A percentile compares a stretch with the other conserved stretches of the same genome.
These are phyloP conservation scores for Perizoma flavofasciatum DNA, from an alignment of 2,888 invertebrate genomes.

Conservation along the genomic window DNA sequence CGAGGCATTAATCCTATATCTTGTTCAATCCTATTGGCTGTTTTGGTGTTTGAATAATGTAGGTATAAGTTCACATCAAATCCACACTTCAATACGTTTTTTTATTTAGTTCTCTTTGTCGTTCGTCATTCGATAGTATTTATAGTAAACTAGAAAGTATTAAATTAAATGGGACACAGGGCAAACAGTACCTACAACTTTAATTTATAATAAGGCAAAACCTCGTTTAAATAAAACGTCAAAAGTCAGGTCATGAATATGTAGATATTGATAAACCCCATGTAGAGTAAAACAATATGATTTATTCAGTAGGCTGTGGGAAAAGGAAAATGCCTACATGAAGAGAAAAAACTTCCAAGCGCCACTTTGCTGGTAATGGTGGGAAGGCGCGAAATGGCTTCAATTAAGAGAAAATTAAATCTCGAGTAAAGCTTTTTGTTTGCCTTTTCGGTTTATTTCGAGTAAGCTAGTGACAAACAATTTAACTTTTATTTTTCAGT, in stretches of 20 bases:
- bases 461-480: not conserved
- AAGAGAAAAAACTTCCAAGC: slow-evolving; percentile 29
- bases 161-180: too few species aligned
- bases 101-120: too few species aligned
- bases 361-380: slow-evolving; percentile 25
- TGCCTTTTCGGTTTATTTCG: slow-evolving; percentile 15
- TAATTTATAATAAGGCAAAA: not conserved
- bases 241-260: slow-evolving; percentile 26
- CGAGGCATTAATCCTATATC: too few species aligned
- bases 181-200: not conserved
- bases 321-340: slow-evolving; percentile 20
- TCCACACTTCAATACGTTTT: too few species aligned
- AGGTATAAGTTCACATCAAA: too few species aligned
- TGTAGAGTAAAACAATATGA: slow-evolving; percentile 21
- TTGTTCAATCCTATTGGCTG: too few species aligned
- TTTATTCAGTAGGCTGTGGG: slow-evolving; percentile 19
- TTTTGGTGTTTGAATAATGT: too few species aligned
- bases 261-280: slow-evolving; percentile 18
- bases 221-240: slow-evolving; percentile 7
- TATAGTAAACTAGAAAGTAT: too few species aligned
- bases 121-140: too few species aligned
- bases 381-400: slow-evolving; percentile 24
- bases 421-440: slow-evolving; percentile 19
- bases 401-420: slow-evolving; percentile 34
- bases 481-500: too few species aligned